These are phyloP conservation scores for Encarsia formosa DNA, from an alignment of 2,888 invertebrate genomes.

Conservation along the genomic window DNA sequence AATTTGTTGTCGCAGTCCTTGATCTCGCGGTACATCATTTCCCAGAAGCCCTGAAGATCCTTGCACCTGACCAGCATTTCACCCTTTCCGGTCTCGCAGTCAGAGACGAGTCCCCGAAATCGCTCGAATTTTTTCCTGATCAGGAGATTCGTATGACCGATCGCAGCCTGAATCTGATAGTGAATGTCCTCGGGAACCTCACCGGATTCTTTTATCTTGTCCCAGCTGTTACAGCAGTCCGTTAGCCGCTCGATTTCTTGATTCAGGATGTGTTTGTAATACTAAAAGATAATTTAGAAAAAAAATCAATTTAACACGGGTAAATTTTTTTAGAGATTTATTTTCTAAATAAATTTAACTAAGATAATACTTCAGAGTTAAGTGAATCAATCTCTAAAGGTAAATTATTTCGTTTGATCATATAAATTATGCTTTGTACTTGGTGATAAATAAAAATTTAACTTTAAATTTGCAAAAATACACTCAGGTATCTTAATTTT, in stretches of 20 bases:
- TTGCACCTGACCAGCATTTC: constrained; percentile 58
- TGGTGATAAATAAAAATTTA: too few species aligned
- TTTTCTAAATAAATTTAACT: too few species aligned
- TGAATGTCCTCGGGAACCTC: constrained; percentile 54
- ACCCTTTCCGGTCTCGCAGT: constrained; percentile 52
- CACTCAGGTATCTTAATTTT: too few species aligned
- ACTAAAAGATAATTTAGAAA: constrained; percentile 28
- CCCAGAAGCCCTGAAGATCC: constrained; percentile 86
- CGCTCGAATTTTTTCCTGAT: constrained; percentile 74
- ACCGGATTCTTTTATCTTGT: constrained; percentile 49
- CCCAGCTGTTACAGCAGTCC: constrained; percentile 58
- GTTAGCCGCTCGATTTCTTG: constrained; percentile 57
- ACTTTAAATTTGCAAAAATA: too few species aligned
- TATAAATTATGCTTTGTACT: too few species aligned
- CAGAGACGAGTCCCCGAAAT: constrained; percentile 56
- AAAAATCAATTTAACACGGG: background rate
- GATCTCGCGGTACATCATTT: constrained; percentile 74
- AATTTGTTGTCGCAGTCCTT: constrained; percentile 41
- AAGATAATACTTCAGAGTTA: too few species aligned
- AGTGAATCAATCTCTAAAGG: too few species aligned
- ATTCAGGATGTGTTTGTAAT: constrained; percentile 51
- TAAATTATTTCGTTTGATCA: too few species aligned
- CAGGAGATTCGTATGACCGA: constrained; percentile 75
- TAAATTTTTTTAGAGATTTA: background rate
- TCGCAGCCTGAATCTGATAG: constrained; percentile 64